Conservation (phyloP, 92 coral and sea anemone species). For the Phenganax marumi region DNA sequence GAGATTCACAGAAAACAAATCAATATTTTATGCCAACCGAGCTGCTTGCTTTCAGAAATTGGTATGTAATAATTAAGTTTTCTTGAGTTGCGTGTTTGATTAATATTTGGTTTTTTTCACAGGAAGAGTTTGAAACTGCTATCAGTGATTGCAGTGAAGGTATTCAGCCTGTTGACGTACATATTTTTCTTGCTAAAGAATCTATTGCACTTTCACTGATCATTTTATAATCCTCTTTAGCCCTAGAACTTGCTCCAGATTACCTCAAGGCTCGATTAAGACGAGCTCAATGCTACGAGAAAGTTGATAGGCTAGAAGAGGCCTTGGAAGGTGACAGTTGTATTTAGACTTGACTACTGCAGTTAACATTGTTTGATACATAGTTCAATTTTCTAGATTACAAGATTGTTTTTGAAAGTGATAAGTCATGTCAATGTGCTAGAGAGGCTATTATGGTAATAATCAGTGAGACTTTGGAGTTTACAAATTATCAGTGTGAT, state of each 20-base stretch:
- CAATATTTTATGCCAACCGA: slow-evolving; percentile 86
- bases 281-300: slow-evolving; percentile 94
- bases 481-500: not conserved
- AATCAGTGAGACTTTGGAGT: not conserved
- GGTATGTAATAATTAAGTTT: slow-evolving; percentile 51
- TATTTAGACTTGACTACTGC: not conserved
- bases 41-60: slow-evolving; percentile 92
- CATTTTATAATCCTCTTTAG: slow-evolving; percentile 38
- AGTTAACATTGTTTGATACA: not conserved
- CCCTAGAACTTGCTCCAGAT: slow-evolving; percentile 76
- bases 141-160: slow-evolving; percentile 86
- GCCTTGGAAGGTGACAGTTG: slow-evolving; percentile 74
- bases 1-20: slow-evolving; percentile 70
- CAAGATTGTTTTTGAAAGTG: slow-evolving; percentile 83
- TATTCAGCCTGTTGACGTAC: slow-evolving; percentile 8
- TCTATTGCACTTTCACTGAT: not conserved
- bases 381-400: slow-evolving; percentile 60
- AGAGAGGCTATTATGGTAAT: slow-evolving; percentile 94
- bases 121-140: slow-evolving; percentile 82
- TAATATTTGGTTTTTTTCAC: not conserved
- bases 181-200: not conserved
- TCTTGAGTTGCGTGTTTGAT: not conserved
- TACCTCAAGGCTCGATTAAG: slow-evolving; percentile 83
- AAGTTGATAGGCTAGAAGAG: slow-evolving; percentile 75
- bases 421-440: slow-evolving; percentile 75